A percentile compares a stretch with the other conserved stretches of the same genome.
Conservation (phyloP, 2,113 vertebrate species). For the Myotis yumanensis region DNA sequence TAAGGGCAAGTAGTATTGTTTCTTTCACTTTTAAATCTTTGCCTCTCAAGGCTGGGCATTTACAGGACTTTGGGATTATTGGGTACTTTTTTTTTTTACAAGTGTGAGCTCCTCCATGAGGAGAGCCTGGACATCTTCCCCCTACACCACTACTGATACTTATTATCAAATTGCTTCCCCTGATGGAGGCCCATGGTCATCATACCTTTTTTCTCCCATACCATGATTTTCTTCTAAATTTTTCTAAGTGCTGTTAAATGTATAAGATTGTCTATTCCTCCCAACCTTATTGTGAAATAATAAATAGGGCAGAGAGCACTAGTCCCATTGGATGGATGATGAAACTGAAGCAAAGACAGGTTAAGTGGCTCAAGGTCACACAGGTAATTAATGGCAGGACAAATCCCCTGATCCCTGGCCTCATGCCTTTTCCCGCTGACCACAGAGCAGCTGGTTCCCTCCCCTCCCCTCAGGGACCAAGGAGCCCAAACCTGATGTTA, state of each 20-base stretch:
- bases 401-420: not conserved
- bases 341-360: not conserved
- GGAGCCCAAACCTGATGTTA: slow-evolving; percentile 45
- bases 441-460: slow-evolving; percentile 29
- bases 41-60: not conserved
- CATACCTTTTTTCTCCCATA: not conserved
- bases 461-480: not conserved
- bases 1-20: not conserved
- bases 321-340: not conserved
- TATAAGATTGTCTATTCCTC: not conserved
- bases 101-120: fast-evolving
- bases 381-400: slow-evolving; percentile 56
- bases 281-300: not conserved
- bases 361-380: slow-evolving; percentile 44
- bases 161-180: not conserved
- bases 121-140: not conserved
- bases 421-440: slow-evolving; percentile 26
- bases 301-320: not conserved
- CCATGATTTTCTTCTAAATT: not conserved
- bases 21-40: not conserved
- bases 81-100: not conserved
- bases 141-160: fast-evolving
- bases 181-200: not conserved
- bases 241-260: not conserved
- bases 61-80: fast-evolving